Base-by-base conservation (phyloP, 1,140 invertebrate species). In the Theocolax elegans region DNA sequence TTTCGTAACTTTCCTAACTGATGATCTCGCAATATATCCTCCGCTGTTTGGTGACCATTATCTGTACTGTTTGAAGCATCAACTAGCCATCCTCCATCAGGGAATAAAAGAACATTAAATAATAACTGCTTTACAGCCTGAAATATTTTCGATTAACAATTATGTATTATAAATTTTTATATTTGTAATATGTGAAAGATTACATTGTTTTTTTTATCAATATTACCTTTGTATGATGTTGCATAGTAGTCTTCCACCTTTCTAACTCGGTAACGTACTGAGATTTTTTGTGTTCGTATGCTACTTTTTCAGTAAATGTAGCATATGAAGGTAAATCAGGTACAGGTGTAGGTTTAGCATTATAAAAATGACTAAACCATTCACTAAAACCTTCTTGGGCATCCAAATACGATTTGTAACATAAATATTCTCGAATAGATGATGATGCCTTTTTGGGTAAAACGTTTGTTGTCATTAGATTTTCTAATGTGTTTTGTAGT, bases 61-160 rank as follows among this genome's bases (percentile, higher is more conserved):
- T 79, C 80, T 2, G 82, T 77, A 63, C 82, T 82, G 62, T 87
- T 85, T 67, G 86, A 87, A 7, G 89, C 87, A 81, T 97, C 95
- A 23, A 91, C 89, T 64, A 98, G 87, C 96, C 96, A 98, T 29
- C 95, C 95, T 46, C 92, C 93, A 74, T 95, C 92, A 42, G 95
- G 92, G 79, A 97, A 97, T 1, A 96, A 79, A 25, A 98, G 80
- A 8, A 97, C 92, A 84, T 97, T 97, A 83, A 94, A 96, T 1
- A 98, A 86, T 29, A 93, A 87, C 53, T 92, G 91, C 74, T 92
- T 92, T 0, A 94, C 92, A 70, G 87, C 89, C 92, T 91, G 73
- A 64, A 80, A 81, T 44, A 54, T n/a, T 46, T 46, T 46, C n/a
- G 23, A 17, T 21, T 17, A 9, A 51, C 19, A 21, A 51, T 51